These are phyloP conservation scores for Micromussa lordhowensis DNA, from an alignment of 92 coral and sea anemone species.

Conservation along the genomic window DNA sequence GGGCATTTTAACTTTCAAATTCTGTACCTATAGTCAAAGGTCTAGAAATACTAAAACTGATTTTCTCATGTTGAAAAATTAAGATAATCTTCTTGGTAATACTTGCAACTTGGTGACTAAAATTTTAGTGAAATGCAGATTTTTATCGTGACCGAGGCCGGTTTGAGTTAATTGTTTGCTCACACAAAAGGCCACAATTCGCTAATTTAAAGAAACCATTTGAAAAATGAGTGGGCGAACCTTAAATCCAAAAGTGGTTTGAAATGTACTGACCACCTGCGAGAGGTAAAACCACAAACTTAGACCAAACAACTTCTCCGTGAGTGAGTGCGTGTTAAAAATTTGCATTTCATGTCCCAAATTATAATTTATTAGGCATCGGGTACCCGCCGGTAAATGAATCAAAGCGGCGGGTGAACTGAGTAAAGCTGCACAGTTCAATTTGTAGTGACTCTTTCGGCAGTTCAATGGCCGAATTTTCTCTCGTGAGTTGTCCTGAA, in stretches of 20 bases:
- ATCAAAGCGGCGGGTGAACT: background rate
- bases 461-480: background rate
- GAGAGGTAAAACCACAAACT: slow-evolving; percentile 12
- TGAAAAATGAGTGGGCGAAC: background rate
- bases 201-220: background rate
- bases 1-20: background rate
- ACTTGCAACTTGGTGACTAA: background rate
- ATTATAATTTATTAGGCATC: background rate
- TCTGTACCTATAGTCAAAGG: background rate
- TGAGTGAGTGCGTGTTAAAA: slow-evolving; percentile 1
- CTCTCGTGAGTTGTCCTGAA: background rate
- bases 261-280: slow-evolving; percentile 22
- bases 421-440: background rate
- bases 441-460: background rate
- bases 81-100: background rate
- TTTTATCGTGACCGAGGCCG: background rate
- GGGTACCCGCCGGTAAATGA: slow-evolving; percentile 9
- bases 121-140: background rate
- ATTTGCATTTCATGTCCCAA: slow-evolving; percentile 27
- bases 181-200: background rate
- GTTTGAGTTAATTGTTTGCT: background rate
- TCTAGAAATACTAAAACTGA: too few species aligned
- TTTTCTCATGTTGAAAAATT: background rate
- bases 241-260: slow-evolving; percentile 5
- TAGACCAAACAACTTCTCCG: slow-evolving; percentile 9